Evolutionary conservation across 2,797 vertebrate genomes (phyloP).

Genomic region (Bradypodion ventrale): DNA sequence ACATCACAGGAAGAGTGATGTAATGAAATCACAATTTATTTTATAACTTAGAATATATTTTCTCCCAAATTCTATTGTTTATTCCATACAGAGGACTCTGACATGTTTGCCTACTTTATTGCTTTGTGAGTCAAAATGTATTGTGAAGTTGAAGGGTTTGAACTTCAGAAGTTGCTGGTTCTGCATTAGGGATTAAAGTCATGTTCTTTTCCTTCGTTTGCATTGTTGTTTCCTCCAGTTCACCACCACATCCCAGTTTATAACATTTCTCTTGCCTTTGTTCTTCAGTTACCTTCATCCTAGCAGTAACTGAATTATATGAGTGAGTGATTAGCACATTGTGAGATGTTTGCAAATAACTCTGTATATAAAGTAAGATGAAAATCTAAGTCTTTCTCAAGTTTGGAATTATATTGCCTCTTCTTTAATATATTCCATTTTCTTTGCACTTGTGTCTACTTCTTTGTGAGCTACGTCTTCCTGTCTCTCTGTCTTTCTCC

Average conservation of each 20-base stretch:
- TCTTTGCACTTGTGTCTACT: not conserved
- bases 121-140: not conserved
- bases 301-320: slow-evolving; percentile 35
- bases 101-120: not conserved
- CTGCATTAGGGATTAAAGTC: slow-evolving; percentile 26
- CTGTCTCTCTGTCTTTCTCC: not conserved
- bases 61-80: not conserved
- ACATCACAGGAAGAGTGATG: no score
- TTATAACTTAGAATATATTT: not conserved
- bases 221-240: slow-evolving; percentile 28
- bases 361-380: slow-evolving; percentile 32
- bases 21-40: not conserved
- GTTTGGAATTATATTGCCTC: not conserved
- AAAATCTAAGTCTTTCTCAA: slow-evolving; percentile 33
- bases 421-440: slow-evolving; percentile 8
- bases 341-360: slow-evolving; percentile 12
- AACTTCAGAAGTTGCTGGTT: slow-evolving; percentile 1
- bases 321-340: slow-evolving; percentile 34
- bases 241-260: not conserved
- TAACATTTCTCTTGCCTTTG: slow-evolving; percentile 19
- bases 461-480: slow-evolving; percentile 14
- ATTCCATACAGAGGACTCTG: not conserved
- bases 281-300: slow-evolving; percentile 41
- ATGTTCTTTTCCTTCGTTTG: slow-evolving; percentile 10
- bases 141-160: not conserved